Evolutionary conservation across 2,797 vertebrate species (phyloP).

Genomic region (Otolemur crassicaudatus): DNA sequence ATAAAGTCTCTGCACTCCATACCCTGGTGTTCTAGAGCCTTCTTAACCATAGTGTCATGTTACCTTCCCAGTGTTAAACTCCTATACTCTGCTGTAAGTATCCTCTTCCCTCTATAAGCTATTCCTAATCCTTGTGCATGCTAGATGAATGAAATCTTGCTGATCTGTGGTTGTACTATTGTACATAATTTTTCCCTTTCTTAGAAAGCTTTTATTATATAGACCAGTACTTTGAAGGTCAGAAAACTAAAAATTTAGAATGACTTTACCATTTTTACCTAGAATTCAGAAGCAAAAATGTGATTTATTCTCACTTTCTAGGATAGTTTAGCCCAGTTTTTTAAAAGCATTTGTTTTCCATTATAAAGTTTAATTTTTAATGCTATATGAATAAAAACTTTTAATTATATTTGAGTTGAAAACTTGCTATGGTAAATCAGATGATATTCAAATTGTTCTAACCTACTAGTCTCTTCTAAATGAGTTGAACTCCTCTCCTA

Average conservation of each 20-base stretch:
- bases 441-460: neutral
- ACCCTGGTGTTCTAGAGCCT: neutral
- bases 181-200: neutral
- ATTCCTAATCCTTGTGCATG: constrained; percentile 4
- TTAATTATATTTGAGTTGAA: constrained; percentile 46
- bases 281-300: constrained; percentile 16
- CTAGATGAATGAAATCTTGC: constrained; percentile 37
- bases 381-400: neutral
- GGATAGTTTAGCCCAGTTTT: constrained; percentile 42
- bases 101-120: constrained; percentile 18
- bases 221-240: constrained; percentile 6
- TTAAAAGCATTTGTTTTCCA: constrained; percentile 30
- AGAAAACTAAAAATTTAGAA: constrained; percentile 57
- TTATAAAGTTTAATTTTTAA: constrained; percentile 42
- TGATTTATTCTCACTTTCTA: constrained; percentile 43
- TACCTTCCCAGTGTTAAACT: neutral
- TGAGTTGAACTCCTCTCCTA: neutral
- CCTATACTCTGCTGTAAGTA: neutral
- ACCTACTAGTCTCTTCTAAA: neutral
- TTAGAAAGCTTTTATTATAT: constrained; percentile 43
- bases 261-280: neutral
- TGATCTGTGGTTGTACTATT: constrained; percentile 11
- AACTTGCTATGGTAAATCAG: neutral
- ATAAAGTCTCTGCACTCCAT: constrained; percentile 4
- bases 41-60: neutral